These are phyloP conservation scores for Drosophila biarmipes DNA, from an alignment of 1,140 invertebrate species.

Conservation along the genomic window DNA sequence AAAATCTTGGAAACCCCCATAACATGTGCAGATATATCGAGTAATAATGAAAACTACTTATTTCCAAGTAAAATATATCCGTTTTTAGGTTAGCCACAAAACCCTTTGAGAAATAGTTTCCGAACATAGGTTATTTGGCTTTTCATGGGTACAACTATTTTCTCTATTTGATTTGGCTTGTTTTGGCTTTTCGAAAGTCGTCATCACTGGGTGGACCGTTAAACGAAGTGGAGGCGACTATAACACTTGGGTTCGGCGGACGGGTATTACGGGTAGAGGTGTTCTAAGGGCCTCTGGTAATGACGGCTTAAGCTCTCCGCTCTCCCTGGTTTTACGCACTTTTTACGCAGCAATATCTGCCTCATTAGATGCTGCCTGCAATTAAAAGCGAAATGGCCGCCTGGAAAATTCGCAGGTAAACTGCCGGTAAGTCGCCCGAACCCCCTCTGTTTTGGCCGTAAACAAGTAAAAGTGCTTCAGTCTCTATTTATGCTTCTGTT, in stretches of 20 bases:
- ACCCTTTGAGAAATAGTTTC: too few relatives aligned
- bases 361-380: conserved; percentile 58
- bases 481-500: conserved; percentile 4
- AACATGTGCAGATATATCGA: not conserved
- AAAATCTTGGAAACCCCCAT: not conserved
- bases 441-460: conserved; percentile 1
- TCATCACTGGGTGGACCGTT: conserved; percentile 19
- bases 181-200: too few relatives aligned
- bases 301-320: conserved; percentile 33
- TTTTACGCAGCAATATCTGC: conserved; percentile 55
- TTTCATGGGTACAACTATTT: not conserved
- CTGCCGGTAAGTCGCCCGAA: not conserved
- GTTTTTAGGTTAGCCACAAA: not conserved
- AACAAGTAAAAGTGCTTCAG: conserved; percentile 16
- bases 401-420: not conserved
- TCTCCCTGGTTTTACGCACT: conserved; percentile 58
- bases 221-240: conserved; percentile 5
- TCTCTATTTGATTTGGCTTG: not conserved
- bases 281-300: conserved; percentile 2
- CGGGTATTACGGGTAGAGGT: conserved; percentile 7
- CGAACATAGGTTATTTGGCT: too few relatives aligned
- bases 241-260: conserved; percentile 22
- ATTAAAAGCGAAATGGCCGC: conserved; percentile 43
- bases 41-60: not conserved
- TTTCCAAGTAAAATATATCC: not conserved